These are phyloP conservation scores for Sandelia bainsii DNA, from an alignment of 2,797 vertebrate genomes.

Conservation along the genomic window DNA sequence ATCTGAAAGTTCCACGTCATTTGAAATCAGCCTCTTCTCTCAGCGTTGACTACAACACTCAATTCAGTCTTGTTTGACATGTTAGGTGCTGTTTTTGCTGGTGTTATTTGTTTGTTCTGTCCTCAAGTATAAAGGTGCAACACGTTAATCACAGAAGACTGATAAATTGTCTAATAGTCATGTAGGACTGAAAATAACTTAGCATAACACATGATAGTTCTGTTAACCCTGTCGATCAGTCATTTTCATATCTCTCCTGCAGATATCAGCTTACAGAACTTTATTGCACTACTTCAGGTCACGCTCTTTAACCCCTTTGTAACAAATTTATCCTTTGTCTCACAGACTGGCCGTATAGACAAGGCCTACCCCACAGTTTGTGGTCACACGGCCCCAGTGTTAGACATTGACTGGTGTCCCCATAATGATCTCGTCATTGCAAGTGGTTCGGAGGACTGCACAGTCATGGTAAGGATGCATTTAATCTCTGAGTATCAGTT, in stretches of 20 bases:
- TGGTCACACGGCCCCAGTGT: slow-evolving; percentile 95
- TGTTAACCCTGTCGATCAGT: not conserved
- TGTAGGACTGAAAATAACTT: not conserved
- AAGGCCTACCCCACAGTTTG: slow-evolving; percentile 97
- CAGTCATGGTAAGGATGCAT: slow-evolving; percentile 89
- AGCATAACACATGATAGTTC: not conserved
- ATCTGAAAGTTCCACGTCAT: too few species aligned
- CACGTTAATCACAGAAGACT: not conserved
- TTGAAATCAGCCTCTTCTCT: not conserved
- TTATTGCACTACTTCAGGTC: slow-evolving; percentile 14
- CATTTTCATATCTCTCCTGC: slow-evolving; percentile 41
- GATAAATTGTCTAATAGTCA: not conserved
- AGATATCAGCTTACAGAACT: not conserved
- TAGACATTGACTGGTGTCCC: slow-evolving; percentile 99
- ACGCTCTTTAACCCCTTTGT: slow-evolving; percentile 13
- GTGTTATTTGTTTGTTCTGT: not conserved
- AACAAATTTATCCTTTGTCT: slow-evolving; percentile 35
- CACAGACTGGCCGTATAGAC: slow-evolving; percentile 94
- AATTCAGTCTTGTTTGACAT: not conserved
- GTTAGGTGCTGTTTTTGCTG: too few species aligned
- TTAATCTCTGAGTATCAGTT: not conserved
- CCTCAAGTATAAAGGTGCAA: not conserved
- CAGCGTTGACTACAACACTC: not conserved
- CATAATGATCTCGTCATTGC: slow-evolving; percentile 97
- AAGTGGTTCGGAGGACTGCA: slow-evolving; percentile 97